Evolutionary conservation across 2,888 invertebrate species (phyloP), one percentile per base, ranked within the genome.

Genomic region (Hyles lineata): DNA sequence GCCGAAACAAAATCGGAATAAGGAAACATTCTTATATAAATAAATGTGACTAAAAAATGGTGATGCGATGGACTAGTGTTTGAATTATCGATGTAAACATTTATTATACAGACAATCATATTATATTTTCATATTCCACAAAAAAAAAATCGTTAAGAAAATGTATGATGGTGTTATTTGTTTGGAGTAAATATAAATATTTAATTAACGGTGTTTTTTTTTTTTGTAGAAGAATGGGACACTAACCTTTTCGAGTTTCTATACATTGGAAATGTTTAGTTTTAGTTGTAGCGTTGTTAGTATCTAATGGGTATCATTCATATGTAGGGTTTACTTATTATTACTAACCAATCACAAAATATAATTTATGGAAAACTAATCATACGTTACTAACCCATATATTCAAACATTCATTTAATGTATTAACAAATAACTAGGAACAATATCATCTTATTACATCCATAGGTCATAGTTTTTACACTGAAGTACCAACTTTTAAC

Each of bases 1-100:
- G 82, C 86, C 83, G 93, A 93, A 84, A 82, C 86, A 76, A 92
- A 92, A 87, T 84, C 88, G 74, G 91, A 92, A 74, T 91, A 88
- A 87, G 76, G 78, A 79, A 23, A 69, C 43, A 25, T n/a, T 19
- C 21, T 11, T 52, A 58, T 50, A 35, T 61, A 19, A 55, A 43
- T 73, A 19, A 55, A 43, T 73, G 70, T 73, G 73, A 73, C 69
- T 70, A 52, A 70, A 52, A 70, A 60, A 43, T 29, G 35, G 43
- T 61, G 67, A 62, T 70, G 61, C n/a, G 52, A 61, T 25, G 62
- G 58, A 70, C 58, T 55, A 77, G 80, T 81, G 78, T 80, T 79
- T 79, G 74, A 77, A 79, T 76, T 76, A 75, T 76, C 76, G 69
- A 76, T 74, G 76, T 79, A 70, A 77, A 74, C 71, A 71, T 75